Evolutionary conservation across 1,140 invertebrate species (phyloP), one percentile per base, ranked within the genome.

Genomic region (Steinernema khuongi): DNA sequence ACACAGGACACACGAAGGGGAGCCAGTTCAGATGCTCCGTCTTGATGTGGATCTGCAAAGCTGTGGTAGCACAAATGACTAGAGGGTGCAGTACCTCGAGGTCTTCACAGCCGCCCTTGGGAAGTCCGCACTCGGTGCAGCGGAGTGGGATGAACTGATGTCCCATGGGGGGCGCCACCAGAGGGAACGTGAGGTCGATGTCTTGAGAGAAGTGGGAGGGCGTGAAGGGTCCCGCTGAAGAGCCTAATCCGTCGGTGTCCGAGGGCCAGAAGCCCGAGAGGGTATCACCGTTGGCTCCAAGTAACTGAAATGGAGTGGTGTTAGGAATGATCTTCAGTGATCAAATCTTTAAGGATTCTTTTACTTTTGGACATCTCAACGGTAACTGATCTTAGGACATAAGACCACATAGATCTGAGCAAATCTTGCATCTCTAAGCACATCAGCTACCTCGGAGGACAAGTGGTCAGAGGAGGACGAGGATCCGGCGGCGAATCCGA

Each of bases 21-120:
- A 68, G 29, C 67, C 67, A 68, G 67, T 68, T 68, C 14, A 68
- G 67, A 68, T 68, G 67, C 67, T 68, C 67, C 29, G 26, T 22
- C 31, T 68, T 68, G 67, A 68, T 68, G 67, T 68, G 67, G 4
- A 60, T 22, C 50, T 71, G 41, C 71, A 71, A 60, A 4, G 7
- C 50, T 60, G 14, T 17, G 50, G 14, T 22, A 22, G 14, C 50
- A 26, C 50, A 7, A 22, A 7, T 14, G 22, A 7, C 50, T 14
- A 7, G 22, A 4, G 14, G 11, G 4, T 22, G 11, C 50, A 22
- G 14, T 60, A 60, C 50, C 50, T 60, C 50, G 50, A 60, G 50
- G 14, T 60, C 50, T 22, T 60, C 50, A 22, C 50, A 60, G 11
- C 50, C 50, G 11, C 14, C 14, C 26, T 60, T 60, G 14, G 50